Conservation (phyloP, 2,113 vertebrate genomes). For the Phalacrocorax pelagicus region DNA sequence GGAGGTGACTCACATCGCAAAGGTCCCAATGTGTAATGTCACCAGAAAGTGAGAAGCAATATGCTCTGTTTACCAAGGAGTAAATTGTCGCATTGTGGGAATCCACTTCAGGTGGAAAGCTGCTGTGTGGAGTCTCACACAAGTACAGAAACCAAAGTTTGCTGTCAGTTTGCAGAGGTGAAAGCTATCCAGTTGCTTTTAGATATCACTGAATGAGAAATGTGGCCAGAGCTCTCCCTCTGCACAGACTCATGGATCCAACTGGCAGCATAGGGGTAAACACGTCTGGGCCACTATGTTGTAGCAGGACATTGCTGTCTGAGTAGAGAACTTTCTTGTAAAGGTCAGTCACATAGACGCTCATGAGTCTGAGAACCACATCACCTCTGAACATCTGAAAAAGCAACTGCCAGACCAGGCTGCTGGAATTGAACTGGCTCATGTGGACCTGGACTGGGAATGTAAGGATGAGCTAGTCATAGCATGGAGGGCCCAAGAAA, state of each 20-base stretch:
- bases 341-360: neutral
- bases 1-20: neutral
- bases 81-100: neutral
- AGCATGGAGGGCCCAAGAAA: neutral
- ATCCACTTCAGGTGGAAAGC: neutral
- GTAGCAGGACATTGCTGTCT: neutral
- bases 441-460: neutral
- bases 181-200: neutral
- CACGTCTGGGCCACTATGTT: neutral
- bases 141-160: neutral
- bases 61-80: neutral
- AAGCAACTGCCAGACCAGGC: neutral
- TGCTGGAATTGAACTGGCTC: neutral
- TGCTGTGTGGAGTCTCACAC: neutral
- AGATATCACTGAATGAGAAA: neutral
- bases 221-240: neutral
- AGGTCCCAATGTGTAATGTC: neutral
- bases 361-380: fast-evolving
- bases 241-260: neutral
- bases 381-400: neutral
- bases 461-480: neutral
- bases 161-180: neutral
- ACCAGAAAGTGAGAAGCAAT: neutral
- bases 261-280: neutral
- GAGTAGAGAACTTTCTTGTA: neutral